Base-by-base conservation (phyloP, 2,113 vertebrate genomes). In the Parus major region DNA sequence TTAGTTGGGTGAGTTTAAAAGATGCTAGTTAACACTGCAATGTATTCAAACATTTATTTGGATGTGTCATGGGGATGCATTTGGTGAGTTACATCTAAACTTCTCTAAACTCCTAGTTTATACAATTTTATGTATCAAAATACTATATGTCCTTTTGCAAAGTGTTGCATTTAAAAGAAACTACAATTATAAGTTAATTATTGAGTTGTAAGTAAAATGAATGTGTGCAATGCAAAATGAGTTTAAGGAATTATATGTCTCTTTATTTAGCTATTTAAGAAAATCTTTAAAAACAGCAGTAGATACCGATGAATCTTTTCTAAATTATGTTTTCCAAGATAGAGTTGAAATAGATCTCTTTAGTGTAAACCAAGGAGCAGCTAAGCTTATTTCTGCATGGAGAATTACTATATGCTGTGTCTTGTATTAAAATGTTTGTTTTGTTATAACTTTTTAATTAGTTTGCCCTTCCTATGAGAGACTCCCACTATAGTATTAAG, bases 401-500 rank as follows among this genome's bases (percentile, higher is more conserved):
- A 84, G 29, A 89, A 63, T 89, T 89, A n/a, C 49, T 87, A 1
- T 79, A 65, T 71, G 44, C 47, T 68, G 8, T 61, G 50, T 61
- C 33, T 73, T 84, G 28, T 61, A 42, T 66, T 65, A 76, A 83
- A 92, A 84, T 90, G 11, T 89, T 90, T 92, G 46, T 78, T 96
- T 92, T 89, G 39, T 70, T 94, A 23, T 24, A 83, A 91, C 73
- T 95, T 94, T 91, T 91, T 91, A 88, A 92, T 96, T 93, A 91
- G 56, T 25, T 92, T 88, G 22, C 27, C 19, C 65, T 86, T 78
- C 86, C 61, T 93, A 3, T 53, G 77, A 94, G 75, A 83, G 65
- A 69, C 68, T 77, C 36, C 15, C n/a, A 77, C 20, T 91, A 53
- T 49, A 93, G 60, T 42, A 64, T 88, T 83, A 78, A 92, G 70